Percentiles rank a stretch among this genome's conserved stretches.
phyloP scores from a whole-genome alignment of 2,113 vertebrate genomes.

The Sporophila hypoxantha region DNA sequence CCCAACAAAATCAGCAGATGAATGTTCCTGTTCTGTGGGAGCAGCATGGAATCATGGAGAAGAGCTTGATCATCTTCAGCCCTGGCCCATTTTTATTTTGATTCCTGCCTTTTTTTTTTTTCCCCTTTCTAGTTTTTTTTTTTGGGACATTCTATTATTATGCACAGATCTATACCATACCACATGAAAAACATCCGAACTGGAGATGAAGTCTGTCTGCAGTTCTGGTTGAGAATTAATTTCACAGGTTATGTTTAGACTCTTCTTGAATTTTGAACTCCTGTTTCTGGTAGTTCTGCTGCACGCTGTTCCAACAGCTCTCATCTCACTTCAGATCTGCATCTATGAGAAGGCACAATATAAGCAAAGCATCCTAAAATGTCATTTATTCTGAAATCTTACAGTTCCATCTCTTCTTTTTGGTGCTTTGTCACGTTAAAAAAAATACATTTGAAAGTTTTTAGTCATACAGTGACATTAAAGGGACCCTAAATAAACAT shows the following conservation, averaged over 20 bases:
- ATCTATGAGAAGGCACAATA: background rate
- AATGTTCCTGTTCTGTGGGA: background rate
- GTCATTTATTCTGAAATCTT: background rate
- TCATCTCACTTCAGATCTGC: background rate
- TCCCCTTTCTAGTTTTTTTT: background rate
- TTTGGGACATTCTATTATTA: background rate
- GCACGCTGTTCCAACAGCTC: background rate
- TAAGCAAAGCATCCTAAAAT: background rate
- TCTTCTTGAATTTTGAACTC: background rate
- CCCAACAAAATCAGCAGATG: background rate
- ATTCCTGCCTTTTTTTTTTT: background rate
- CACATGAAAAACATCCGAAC: background rate
- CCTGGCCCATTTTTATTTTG: background rate
- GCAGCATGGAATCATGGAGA: background rate
- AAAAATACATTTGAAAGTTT: background rate
- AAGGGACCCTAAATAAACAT: background rate
- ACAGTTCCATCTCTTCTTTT: background rate
- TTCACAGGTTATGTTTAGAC: background rate
- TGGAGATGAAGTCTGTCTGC: background rate
- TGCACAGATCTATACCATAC: background rate
- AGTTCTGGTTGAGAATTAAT: background rate
- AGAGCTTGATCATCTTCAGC: background rate
- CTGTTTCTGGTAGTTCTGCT: background rate
- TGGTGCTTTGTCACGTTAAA: background rate
- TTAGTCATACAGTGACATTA: background rate